phyloP scores from a whole-genome alignment of 2,888 invertebrate species.

The Deilephila porcellus region DNA sequence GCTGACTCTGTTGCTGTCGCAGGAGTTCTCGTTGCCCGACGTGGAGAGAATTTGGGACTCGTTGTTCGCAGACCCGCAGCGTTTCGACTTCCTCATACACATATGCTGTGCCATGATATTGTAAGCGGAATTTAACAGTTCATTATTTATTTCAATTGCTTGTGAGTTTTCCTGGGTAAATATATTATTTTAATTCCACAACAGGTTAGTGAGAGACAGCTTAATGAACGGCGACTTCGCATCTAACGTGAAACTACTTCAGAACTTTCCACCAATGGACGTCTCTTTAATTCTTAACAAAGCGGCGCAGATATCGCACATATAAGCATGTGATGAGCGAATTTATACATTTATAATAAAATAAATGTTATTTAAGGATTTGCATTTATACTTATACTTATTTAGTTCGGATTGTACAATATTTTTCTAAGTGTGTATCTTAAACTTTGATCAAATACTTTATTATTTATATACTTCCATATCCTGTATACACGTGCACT shows the following conservation, averaged over 20 bases:
- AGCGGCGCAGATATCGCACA: slow-evolving; percentile 87
- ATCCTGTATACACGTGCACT: slow-evolving; percentile 24
- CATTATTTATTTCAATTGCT: not conserved
- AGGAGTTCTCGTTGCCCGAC: slow-evolving; percentile 99
- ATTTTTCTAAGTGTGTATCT: slow-evolving; percentile 30
- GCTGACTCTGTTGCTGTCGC: slow-evolving; percentile 97
- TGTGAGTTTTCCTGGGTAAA: no score
- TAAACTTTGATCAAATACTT: not conserved
- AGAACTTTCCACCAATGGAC: slow-evolving; percentile 96
- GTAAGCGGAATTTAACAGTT: slow-evolving; percentile 85
- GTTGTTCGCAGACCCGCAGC: slow-evolving; percentile 93
- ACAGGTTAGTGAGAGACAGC: slow-evolving; percentile 92
- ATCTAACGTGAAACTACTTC: slow-evolving; percentile 95
- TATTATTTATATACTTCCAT: not conserved
- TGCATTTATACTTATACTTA: slow-evolving; percentile 40
- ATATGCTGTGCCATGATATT: slow-evolving; percentile 99
- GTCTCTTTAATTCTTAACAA: slow-evolving; percentile 92
- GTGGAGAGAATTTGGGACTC: slow-evolving; percentile 99
- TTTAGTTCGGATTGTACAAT: slow-evolving; percentile 23
- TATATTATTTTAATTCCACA: slow-evolving; percentile 39
- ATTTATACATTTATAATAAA: slow-evolving; percentile 12
- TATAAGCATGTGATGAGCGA: not conserved
- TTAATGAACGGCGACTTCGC: slow-evolving; percentile 96
- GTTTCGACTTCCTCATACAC: slow-evolving; percentile 96
- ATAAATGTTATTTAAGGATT: slow-evolving; percentile 26